Evolutionary conservation across 2,113 vertebrate species (phyloP), one percentile per base, ranked within the genome.

Genomic region (Dascyllus trimaculatus): DNA sequence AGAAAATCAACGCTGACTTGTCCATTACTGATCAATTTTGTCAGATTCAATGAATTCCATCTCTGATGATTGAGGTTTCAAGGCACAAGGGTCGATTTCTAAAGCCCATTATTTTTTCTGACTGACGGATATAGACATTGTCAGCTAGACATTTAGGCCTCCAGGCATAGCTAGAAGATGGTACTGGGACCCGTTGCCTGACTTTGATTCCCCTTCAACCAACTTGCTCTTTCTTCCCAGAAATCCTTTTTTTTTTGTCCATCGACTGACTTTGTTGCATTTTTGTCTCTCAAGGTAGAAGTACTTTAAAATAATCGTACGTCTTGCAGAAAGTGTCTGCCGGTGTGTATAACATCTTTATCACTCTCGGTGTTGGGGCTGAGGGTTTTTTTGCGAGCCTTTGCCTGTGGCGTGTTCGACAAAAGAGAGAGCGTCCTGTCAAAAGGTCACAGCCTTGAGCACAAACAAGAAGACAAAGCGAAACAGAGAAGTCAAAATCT

Each of bases 61-160:
- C 61, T 74, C 8, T 57, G 75, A 71, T 87, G 85, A 88, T 86
- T 83, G 81, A 84, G 78, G 67, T 83, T 90, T 90, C 59, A 69
- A 88, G 72, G 86, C 53, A 9, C 68, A 43, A 57, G 76, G 77
- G 82, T 88, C 79, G 88, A 87, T 88, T 85, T 89, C 75, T 81
- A 78, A 87, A 89, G 82, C 85, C 87, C 87, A 90, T 91, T 90
- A 89, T 89, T 91, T 90, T n/a, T 83, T 51, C 73, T 78, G 77
- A 78, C 74, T 90, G 91, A 89, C 49, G 65, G 83, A 92, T 88
- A 91, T 82, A 89, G 91, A 90, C 89, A 78, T 65, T 89, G 92
- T 88, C 89, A 89, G 89, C 75, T 26, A 86, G 85, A 90, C 89
- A 90, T 82, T 80, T 56, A 82, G 69, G 82, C 87, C 91, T 88